Evolutionary conservation across 1,140 invertebrate genomes (phyloP), one percentile per base, ranked within the genome.

Genomic region (Trissolcus basalis): DNA sequence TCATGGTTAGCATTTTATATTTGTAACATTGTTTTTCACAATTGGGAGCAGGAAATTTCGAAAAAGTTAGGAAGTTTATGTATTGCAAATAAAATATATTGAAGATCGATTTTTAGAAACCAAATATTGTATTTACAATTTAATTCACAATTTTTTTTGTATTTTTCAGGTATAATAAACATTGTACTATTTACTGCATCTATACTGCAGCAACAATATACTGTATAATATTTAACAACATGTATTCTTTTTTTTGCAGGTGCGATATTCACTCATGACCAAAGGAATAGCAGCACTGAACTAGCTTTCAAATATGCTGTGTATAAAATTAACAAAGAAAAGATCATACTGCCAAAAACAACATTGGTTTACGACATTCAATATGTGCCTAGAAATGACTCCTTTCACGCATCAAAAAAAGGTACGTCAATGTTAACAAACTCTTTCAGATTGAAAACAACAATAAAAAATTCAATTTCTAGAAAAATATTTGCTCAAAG

Each of bases 231-330:
- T 4, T 6, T 9, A 8, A 43, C 39, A 7, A 43, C 8, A 4
- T 43, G 12, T 43, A 13, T 44, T 3, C 43, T 13, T 41, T 45
- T 13, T 54, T 50, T 84, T 82, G 14, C 84, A 92, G 91, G 91
- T 80, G 91, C 91, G 16, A 90, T 92, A 81, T 91, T 92, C 82
- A 91, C 91, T 65, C 89, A 92, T 83, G 91, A 92, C 81, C 91
- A 92, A 85, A 90, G 89, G 80, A 91, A 91, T 83, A 91, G 91
- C 71, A 89, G 89, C 72, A 89, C 89, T 8, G 92, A 92, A 83
- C 82, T 92, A 78, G 91, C 92, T 51, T 93, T 93, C 86, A 92
- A 92, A 78, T 93, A 93, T 84, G 92, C 92, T 12, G 90, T 93
- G 7, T 90, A 92, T 82, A 89, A 90, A 64, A 91, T 93, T 67